phyloP scores from a whole-genome alignment of 2,888 invertebrate genomes.

The Epinotia bilunana region DNA sequence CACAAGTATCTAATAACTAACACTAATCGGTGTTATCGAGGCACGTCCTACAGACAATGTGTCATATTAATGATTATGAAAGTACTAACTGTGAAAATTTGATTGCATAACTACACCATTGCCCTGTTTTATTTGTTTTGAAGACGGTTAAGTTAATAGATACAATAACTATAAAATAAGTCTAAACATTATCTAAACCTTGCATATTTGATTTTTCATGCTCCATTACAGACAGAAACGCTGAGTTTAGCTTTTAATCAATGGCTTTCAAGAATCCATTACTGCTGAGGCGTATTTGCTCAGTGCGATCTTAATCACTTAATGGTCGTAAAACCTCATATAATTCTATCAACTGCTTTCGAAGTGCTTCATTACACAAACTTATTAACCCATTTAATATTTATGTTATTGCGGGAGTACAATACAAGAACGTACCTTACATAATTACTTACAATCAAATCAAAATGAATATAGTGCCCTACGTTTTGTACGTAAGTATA shows the following conservation, averaged over 20 bases:
- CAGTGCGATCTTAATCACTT: slow-evolving; percentile 26
- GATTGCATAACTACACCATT: too few species aligned
- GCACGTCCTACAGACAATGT: too few species aligned
- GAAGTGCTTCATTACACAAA: slow-evolving; percentile 20
- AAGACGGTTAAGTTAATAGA: background rate
- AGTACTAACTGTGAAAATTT: too few species aligned
- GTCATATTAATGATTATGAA: too few species aligned
- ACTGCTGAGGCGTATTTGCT: slow-evolving; percentile 8
- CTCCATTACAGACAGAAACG: slow-evolving; percentile 29
- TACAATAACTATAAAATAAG: background rate
- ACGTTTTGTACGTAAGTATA: too few species aligned
- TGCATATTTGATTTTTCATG: slow-evolving; percentile 19
- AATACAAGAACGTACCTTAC: background rate
- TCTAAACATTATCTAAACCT: background rate
- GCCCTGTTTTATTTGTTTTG: too few species aligned
- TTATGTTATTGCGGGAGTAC: background rate
- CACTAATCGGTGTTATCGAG: too few species aligned
- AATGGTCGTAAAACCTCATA: slow-evolving; percentile 31
- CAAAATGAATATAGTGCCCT: too few species aligned
- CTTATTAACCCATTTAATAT: slow-evolving; percentile 17
- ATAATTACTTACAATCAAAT: too few species aligned
- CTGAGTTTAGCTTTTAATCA: slow-evolving; percentile 34
- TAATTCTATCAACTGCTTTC: slow-evolving; percentile 31
- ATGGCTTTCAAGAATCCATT: slow-evolving; percentile 44
- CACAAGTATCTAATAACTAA: too few species aligned